phyloP scores from a whole-genome alignment of 2,888 invertebrate species.

The Microdon myrmicae region DNA sequence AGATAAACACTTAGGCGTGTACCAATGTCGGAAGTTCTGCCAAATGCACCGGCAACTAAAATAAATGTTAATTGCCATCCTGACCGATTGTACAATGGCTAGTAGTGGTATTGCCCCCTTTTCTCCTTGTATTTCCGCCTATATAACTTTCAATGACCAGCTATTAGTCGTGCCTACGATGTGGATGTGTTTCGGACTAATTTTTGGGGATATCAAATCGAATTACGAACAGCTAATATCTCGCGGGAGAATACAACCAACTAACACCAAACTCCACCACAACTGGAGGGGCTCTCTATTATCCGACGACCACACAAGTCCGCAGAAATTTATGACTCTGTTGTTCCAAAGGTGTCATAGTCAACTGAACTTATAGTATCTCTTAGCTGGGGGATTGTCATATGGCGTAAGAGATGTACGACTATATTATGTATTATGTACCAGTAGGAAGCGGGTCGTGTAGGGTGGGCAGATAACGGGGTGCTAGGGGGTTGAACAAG shows the following conservation, averaged over 20 bases:
- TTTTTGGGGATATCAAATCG: conserved; percentile 27
- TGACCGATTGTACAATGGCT: conserved; percentile 18
- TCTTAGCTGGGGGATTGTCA: neutral
- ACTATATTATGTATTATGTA: too few species aligned
- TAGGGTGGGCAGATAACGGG: too few species aligned
- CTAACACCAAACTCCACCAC: too few species aligned
- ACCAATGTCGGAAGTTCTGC: conserved; percentile 17
- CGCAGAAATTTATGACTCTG: conserved; percentile 20
- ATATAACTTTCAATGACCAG: conserved; percentile 1
- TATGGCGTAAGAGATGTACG: too few species aligned
- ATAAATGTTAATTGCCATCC: conserved; percentile 38
- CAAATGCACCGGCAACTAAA: conserved; percentile 32
- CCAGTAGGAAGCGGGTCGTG: too few species aligned
- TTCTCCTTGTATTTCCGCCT: conserved; percentile 1
- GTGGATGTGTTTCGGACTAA: conserved; percentile 22
- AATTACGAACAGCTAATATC: conserved; percentile 12
- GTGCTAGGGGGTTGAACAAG: too few species aligned
- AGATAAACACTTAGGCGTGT: conserved; percentile 15
- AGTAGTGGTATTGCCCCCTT: too few species aligned
- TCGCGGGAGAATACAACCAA: too few species aligned
- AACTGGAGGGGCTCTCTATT: too few species aligned
- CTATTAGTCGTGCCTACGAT: conserved; percentile 17
- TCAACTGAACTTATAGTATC: conserved; percentile 6
- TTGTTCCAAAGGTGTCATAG: conserved; percentile 8
- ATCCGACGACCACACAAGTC: too few species aligned